Conservation (phyloP, 2,113 vertebrate species). For the Rousettus leschenaultii region DNA sequence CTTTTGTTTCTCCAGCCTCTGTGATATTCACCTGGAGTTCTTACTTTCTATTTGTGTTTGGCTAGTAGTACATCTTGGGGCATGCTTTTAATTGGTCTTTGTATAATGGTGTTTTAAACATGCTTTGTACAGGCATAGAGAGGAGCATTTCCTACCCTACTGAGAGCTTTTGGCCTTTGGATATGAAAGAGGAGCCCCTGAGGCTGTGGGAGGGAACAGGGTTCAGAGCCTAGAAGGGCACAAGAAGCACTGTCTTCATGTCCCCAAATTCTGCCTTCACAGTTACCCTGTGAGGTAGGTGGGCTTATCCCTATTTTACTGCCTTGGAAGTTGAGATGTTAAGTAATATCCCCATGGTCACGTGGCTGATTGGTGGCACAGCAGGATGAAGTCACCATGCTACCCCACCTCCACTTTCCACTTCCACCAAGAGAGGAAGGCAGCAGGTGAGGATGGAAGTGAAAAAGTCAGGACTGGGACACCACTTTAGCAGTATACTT, state of each 20-base stretch:
- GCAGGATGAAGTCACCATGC: not conserved
- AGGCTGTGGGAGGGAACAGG: too few species aligned
- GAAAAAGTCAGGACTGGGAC: not conserved
- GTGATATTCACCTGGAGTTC: not conserved
- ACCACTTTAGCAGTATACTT: not conserved
- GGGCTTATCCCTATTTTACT: not conserved
- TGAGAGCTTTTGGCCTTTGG: not conserved
- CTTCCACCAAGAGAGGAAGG: not conserved
- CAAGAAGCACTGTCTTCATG: fast-evolving
- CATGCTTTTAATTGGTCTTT: not conserved
- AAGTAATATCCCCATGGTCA: not conserved
- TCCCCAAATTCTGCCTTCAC: not conserved
- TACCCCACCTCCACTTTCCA: not conserved
- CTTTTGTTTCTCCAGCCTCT: not conserved
- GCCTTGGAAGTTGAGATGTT: not conserved
- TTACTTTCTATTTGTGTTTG: not conserved
- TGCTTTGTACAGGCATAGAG: not conserved
- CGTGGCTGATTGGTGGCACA: not conserved
- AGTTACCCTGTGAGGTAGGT: not conserved
- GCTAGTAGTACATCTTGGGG: fast-evolving
- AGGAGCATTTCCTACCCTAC: not conserved
- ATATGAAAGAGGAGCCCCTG: not conserved
- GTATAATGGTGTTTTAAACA: not conserved
- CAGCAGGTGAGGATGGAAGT: not conserved
- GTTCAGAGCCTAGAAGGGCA: not conserved